Evolutionary conservation across 2,113 vertebrate genomes (phyloP).

Genomic region (Pelobates fuscus): DNA sequence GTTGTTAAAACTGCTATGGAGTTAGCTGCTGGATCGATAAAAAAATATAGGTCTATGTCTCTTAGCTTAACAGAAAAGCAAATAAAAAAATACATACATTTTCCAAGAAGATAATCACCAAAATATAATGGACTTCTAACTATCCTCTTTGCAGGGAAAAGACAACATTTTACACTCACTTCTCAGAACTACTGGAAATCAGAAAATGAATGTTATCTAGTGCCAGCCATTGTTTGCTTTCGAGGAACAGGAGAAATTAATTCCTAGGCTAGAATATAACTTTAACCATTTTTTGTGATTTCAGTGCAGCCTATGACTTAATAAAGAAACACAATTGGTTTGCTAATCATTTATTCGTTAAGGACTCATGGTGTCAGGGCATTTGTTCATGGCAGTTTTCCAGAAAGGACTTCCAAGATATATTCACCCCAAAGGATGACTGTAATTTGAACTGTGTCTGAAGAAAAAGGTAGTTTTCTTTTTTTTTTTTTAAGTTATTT

Average conservation of each 20-base stretch:
- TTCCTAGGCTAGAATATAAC: background rate
- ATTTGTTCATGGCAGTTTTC: conserved; percentile 23
- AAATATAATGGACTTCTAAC: background rate
- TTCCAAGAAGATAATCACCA: background rate
- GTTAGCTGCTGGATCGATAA: background rate
- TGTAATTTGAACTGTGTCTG: conserved; percentile 2
- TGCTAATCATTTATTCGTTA: background rate
- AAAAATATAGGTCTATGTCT: background rate
- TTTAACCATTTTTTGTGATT: background rate
- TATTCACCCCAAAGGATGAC: background rate
- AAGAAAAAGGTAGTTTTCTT: no score
- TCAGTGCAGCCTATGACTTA: background rate
- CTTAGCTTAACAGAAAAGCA: background rate
- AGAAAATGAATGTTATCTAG: background rate
- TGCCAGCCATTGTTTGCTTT: conserved; percentile 6
- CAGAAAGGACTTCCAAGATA: background rate
- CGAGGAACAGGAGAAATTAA: conserved; percentile 20
- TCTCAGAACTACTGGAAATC: background rate
- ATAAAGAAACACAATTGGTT: background rate
- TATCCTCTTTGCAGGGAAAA: background rate
- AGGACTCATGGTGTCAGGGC: conserved; percentile 3
- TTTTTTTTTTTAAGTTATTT: no score
- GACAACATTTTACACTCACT: background rate
- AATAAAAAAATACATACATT: background rate
- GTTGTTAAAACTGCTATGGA: conserved; percentile 11